Conservation (phyloP, 2,888 invertebrate species). For the Plebejus melissa region DNA sequence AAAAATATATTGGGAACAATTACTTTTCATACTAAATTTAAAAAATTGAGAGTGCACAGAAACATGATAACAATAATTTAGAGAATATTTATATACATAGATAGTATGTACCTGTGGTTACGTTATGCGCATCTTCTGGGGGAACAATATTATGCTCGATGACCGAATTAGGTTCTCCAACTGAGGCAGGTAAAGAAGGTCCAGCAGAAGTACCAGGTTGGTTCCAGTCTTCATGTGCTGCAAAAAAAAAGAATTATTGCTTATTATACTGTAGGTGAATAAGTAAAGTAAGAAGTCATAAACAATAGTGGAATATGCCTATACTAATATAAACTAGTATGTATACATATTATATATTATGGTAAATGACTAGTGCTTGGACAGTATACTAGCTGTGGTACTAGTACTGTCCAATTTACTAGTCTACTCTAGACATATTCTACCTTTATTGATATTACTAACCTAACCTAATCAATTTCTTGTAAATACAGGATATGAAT, state of each 20-base stretch:
- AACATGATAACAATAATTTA: not conserved
- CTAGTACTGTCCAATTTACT: too few species aligned
- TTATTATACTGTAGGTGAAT: too few species aligned
- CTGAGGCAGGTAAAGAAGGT: not conserved
- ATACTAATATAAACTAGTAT: not conserved
- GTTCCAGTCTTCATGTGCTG: not conserved
- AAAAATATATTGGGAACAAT: not conserved
- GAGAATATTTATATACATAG: not conserved
- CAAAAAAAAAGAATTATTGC: too few species aligned
- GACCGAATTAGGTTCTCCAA: conserved; percentile 1
- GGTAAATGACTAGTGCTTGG: too few species aligned
- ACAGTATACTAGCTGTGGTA: too few species aligned
- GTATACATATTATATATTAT: not conserved
- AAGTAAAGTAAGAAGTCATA: too few species aligned
- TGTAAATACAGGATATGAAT: too few species aligned
- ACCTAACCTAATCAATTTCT: too few species aligned
- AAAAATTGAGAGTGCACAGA: not conserved
- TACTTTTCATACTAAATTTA: not conserved
- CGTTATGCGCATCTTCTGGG: not conserved
- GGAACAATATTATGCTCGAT: not conserved
- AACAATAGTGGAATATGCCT: too few species aligned
- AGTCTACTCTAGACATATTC: not conserved
- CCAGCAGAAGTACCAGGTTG: not conserved
- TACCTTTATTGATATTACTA: not conserved
- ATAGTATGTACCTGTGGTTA: conserved; percentile 1